Base-by-base conservation (phyloP, 2,113 vertebrate species). In the Accipiter cooperii region DNA sequence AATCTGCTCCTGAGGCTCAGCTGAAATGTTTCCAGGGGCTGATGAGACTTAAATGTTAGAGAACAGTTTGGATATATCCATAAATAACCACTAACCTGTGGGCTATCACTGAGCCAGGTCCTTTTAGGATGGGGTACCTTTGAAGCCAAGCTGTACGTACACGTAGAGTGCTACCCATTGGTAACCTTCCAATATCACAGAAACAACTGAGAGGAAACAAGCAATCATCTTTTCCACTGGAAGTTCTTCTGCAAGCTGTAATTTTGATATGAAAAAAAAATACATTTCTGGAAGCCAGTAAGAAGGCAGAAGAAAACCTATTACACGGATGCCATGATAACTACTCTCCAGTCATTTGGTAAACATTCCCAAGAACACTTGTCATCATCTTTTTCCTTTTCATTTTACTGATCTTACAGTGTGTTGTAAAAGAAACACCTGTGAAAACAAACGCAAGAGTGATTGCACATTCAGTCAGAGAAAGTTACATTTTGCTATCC, bases 381-480 rank as follows among this genome's bases (percentile, higher is more conserved):
- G 29, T 51, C 55, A 86, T 84, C 74, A 79, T 46, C 38, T 28
- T 90, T 78, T 90, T 57, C 66, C 42, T 80, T 93, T 95, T 86
- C 65, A 51, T 77, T 89, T 80, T 84, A 83, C 66, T 77, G 47
- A 86, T 91, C 51, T 95, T 84, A 84, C 28, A 69, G 38, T 9
- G 18, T 3, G 12, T 18, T 75, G 18, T 47, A 85, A 87, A 95
- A 96, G 82, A 79, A 95, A 86, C 89, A 95, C 92, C 96, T 95
- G 95, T 33, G 63, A 90, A 87, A 96, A 95, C 74, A 97, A 98
- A 95, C 17, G 17, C 38, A 68, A 82, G 87, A 66, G 29, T 90
- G 95, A 97, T 90, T 95, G 88, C 76, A 89, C 73, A 80, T 90
- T 96, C 84, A 87, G 54, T 96, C 87, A 87, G 51, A 75, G 11